These are phyloP conservation scores for Henricia sp. DNA, from an alignment of 53 echinoderm and acorn worm species.

Conservation along the genomic window DNA sequence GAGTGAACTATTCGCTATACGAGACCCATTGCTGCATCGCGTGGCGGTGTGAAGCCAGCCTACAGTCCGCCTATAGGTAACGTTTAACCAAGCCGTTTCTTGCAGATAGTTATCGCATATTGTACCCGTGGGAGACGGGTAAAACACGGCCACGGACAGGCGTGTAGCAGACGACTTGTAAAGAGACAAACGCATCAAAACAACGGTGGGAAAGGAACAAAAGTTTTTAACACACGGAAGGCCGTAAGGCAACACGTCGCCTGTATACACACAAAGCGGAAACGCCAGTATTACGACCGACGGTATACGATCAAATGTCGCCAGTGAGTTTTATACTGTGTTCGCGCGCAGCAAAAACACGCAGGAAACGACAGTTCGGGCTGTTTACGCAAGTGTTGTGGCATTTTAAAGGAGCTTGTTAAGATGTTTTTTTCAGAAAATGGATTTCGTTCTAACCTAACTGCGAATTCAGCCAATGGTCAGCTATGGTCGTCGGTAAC, in stretches of 20 bases:
- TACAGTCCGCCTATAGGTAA: no score
- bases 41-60: no score
- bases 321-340: no score
- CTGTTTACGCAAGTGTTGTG: slow-evolving; percentile 14
- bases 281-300: no score
- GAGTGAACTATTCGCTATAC: no score
- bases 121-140: slow-evolving; percentile 52
- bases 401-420: neutral
- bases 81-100: no score
- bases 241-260: slow-evolving; percentile 52
- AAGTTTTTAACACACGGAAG: slow-evolving; percentile 17
- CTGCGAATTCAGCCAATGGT: neutral
- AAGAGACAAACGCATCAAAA: slow-evolving; percentile 4
- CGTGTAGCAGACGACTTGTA: neutral
- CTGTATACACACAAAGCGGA: slow-evolving; percentile 33
- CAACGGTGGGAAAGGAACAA: no score
- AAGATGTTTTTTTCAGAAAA: neutral
- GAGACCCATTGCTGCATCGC: no score
- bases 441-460: neutral
- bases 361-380: neutral
- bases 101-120: slow-evolving; percentile 56
- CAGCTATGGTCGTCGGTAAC: neutral
- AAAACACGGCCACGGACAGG: neutral
- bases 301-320: no score
- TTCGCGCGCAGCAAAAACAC: no score